A percentile compares a stretch with the other conserved stretches of the same genome.
Evolutionary conservation across 2,888 invertebrate genomes (phyloP).

Genomic region (Deladenus siricidicola): DNA sequence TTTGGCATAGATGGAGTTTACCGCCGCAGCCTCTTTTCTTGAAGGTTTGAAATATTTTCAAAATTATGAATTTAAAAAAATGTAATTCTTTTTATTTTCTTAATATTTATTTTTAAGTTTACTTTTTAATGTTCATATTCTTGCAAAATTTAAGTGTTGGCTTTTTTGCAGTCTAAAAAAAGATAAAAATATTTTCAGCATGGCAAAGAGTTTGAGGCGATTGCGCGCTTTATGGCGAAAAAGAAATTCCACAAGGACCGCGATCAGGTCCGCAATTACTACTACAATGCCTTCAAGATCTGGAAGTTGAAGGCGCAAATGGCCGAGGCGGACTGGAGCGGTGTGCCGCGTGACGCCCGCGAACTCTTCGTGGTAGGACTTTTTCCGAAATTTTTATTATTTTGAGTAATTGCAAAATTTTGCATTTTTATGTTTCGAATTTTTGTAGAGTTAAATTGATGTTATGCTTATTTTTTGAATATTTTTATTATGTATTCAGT

Average conservation of each 20-base stretch:
- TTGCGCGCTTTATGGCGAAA: constrained; percentile 30
- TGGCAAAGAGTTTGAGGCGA: constrained; percentile 44
- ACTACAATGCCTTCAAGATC: constrained; percentile 38
- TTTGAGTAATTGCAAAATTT: too few species aligned
- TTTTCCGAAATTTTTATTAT: background rate
- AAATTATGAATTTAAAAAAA: background rate
- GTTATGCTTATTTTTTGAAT: too few species aligned
- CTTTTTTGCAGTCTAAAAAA: too few species aligned
- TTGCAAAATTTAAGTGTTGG: too few species aligned
- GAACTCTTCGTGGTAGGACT: constrained; percentile 37
- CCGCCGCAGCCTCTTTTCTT: background rate
- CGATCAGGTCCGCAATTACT: constrained; percentile 40
- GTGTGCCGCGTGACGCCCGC: constrained; percentile 30
- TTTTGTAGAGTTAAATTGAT: too few species aligned
- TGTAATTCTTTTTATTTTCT: background rate
- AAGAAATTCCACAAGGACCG: constrained; percentile 36
- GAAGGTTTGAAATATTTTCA: background rate
- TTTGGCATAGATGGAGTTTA: background rate
- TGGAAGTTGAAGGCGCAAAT: constrained; percentile 19
- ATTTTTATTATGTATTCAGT: too few species aligned
- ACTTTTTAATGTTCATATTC: too few species aligned
- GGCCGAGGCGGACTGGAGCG: constrained; percentile 14
- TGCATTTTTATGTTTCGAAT: too few species aligned
- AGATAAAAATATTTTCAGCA: constrained; percentile 26
- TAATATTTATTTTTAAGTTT: too few species aligned